Conservation (phyloP, 2,113 vertebrate species). For the Myotis yumanensis region DNA sequence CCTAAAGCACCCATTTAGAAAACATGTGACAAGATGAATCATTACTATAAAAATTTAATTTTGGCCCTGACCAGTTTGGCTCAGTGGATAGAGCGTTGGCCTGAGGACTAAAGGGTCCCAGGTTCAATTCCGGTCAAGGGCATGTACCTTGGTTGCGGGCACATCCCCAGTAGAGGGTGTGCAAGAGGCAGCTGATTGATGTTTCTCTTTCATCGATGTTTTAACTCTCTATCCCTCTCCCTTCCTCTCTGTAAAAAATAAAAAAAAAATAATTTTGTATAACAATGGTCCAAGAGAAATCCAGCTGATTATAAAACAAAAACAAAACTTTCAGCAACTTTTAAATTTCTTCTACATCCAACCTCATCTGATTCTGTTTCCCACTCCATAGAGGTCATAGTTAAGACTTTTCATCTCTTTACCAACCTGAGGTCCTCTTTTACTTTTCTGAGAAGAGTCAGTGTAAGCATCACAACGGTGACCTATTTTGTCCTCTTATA, state of each 20-base stretch:
- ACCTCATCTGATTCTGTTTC: neutral
- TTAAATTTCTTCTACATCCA: neutral
- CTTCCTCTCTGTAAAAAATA: too few species aligned
- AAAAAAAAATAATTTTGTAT: neutral
- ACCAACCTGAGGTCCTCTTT: neutral
- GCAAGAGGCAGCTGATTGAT: too few species aligned
- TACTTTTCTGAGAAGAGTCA: neutral
- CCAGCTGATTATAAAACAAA: neutral
- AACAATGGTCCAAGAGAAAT: neutral
- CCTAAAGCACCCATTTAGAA: neutral
- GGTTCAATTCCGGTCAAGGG: too few species aligned
- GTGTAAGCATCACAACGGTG: neutral
- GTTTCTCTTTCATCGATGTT: too few species aligned
- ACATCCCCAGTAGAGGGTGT: too few species aligned
- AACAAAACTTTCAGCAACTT: neutral
- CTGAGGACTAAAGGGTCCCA: too few species aligned
- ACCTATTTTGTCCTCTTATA: neutral
- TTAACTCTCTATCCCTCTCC: too few species aligned
- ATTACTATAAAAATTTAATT: neutral
- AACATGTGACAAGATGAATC: neutral
- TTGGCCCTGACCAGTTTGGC: too few species aligned
- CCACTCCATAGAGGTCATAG: neutral
- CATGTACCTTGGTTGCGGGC: too few species aligned
- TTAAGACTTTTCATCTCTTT: neutral
- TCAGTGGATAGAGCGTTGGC: too few species aligned